Conservation (phyloP, 1,140 invertebrate genomes). For the Lepidurus apus region DNA sequence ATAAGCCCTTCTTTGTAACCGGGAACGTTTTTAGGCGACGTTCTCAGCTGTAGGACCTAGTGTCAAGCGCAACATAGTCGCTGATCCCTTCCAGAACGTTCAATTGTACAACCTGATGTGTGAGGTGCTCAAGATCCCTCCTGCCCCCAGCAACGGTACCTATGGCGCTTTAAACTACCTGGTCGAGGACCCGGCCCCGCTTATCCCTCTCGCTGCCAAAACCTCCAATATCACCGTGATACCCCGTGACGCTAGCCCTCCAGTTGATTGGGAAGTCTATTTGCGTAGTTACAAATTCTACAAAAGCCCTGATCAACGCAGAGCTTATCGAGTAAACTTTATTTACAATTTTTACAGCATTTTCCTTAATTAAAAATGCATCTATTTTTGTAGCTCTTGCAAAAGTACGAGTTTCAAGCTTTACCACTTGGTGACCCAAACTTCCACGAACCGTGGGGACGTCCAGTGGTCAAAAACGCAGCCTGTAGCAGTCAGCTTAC, state of each 20-base stretch:
- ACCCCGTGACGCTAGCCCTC: neutral
- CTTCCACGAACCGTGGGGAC: neutral
- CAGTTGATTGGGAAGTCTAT: too few species aligned
- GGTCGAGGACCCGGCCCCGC: neutral
- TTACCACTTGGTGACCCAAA: neutral
- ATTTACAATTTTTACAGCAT: too few species aligned
- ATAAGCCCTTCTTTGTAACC: neutral
- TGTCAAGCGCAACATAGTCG: conserved; percentile 41
- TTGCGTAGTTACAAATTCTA: too few species aligned
- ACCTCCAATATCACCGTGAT: neutral
- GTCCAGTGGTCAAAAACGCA: neutral
- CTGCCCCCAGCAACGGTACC: conserved; percentile 45
- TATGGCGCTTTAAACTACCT: neutral
- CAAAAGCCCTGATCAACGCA: too few species aligned
- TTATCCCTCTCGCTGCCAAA: neutral
- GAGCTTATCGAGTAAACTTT: too few species aligned
- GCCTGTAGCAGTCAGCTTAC: neutral
- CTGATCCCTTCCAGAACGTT: conserved; percentile 43
- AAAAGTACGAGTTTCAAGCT: neutral
- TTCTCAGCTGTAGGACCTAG: conserved; percentile 48
- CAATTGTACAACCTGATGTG: conserved; percentile 50
- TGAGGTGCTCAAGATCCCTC: conserved; percentile 43
- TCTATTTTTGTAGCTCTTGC: too few species aligned
- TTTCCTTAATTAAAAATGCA: too few species aligned
- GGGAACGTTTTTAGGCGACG: conserved; percentile 39